Evolutionary conservation across 2,113 vertebrate species (phyloP), one percentile per base, ranked within the genome.

Genomic region (Delphinapterus leucas): DNA sequence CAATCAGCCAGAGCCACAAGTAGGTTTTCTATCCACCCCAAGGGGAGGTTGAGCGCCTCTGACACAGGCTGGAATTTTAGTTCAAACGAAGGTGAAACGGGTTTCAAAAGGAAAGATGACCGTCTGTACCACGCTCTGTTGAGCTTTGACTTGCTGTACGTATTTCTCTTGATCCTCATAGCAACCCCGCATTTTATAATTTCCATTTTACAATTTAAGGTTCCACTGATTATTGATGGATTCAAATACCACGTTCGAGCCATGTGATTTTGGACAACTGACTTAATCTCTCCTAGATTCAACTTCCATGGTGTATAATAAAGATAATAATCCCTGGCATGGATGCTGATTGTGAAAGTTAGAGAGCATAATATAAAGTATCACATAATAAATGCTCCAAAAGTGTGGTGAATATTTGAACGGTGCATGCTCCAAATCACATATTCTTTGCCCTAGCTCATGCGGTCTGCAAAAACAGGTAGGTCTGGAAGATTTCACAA

Each of bases 401-500:
- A 67, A 53, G 20, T 10, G 20, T 55, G 83, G 70, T 58, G 76
- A 82, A 81, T 81, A 87, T 58, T 76, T 53, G 33, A 49, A 68
- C 2, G 18, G n/a, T 33, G 10, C 84, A 55, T 18, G 92, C 25
- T 76, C 58, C 25, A 41, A 67, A 13, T 36, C 88, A 55, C 83
- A 90, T 61, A 58, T 31, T 71, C n/a, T 41, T 87, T 92, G 38
- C 18, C 28, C 53, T 88, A 61, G 44, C 89, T 95, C 55, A 88
- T 53, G 49, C 4, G 47, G 44, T 81, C 53, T 63, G 26, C 28
- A 61, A 10, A 61, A 91, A 20, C 60, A 88, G 49, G 38, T 70
- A 44, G 36, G 8, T 67, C 95, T 90, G 84, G 76, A 95, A 94
- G 36, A 92, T 89, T 86, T 93, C 71, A 94, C 7, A 25, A 41